Evolutionary conservation across 1,140 invertebrate genomes (phyloP), one percentile per base, ranked within the genome.

Genomic region (Musca vetustissima): DNA sequence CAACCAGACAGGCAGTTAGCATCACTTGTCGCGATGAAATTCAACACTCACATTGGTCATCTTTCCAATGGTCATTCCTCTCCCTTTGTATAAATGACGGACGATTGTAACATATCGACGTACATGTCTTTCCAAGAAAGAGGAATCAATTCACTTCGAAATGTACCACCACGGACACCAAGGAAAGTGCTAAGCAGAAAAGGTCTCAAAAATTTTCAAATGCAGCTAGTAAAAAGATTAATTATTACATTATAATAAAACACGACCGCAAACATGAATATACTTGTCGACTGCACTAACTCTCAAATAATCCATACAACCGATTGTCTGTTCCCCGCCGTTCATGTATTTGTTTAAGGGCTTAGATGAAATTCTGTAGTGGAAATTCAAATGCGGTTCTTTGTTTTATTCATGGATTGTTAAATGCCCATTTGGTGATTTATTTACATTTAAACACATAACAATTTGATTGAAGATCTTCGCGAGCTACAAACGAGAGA

Each of bases 191-290:
- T 43, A 19, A 32, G 36, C 19, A 17, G 25, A 36, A 6, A 28
- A 59, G 24, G 21, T 15, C 14, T n/a, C 7, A 24, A 59, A 59
- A 17, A 52, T n/a, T 7, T 2, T 9, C n/a, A 4, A 36, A 43
- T 13, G 17, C 57, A 43, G 36, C 28, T 17, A 61, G 57, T 19
- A 17, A 61, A 1, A 61, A 61, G 57, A 61, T 61, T 61, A 61
- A 61, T 61, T 61, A 61, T 61, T 61, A 61, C 57, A 61, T 61
- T 61, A 61, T 36, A 61, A 61, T 43, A 36, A 61, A 61, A 61
- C 57, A 61, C 57, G 36, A 61, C 57, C 57, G 28, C 28, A 61
- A 61, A 61, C 57, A 61, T 61, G 57, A 61, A 61, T 61, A 61
- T 61, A 61, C 43, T 36, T 55, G 3, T 55, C 24, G 13, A 6